Conservation (phyloP, 2,888 invertebrate species). For the Oconnorella tubifera region DNA sequence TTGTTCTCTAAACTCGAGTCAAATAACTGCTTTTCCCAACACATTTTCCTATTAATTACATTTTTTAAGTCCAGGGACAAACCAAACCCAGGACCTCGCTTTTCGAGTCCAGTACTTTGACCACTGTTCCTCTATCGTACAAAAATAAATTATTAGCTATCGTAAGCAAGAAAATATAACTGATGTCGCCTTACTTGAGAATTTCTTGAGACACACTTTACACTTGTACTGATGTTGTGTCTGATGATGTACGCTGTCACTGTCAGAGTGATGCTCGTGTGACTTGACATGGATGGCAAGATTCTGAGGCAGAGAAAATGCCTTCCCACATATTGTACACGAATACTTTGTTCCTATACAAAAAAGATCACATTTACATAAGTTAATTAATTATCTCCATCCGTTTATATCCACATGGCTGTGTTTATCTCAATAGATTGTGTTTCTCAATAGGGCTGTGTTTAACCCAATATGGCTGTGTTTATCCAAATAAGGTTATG, state of each 20-base stretch:
- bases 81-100: too few relatives aligned
- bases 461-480: too few relatives aligned
- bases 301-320: conserved; percentile 49
- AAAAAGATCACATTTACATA: not conserved
- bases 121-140: too few relatives aligned
- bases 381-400: not conserved
- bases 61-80: too few relatives aligned
- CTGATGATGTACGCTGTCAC: not conserved
- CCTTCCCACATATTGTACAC: conserved; percentile 57
- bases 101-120: too few relatives aligned
- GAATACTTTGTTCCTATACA: conserved; percentile 14
- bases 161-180: not conserved
- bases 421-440: too few relatives aligned
- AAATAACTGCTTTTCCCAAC: too few relatives aligned
- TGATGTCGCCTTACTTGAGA: conserved; percentile 33
- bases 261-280: conserved; percentile 56
- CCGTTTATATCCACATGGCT: not conserved
- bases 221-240: conserved; percentile 48
- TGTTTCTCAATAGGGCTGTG: too few relatives aligned
- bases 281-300: conserved; percentile 56
- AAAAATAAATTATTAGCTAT: too few relatives aligned
- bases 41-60: too few relatives aligned
- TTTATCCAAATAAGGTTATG: too few relatives aligned
- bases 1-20: too few relatives aligned
- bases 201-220: conserved; percentile 55